Percentiles rank a stretch among this genome's conserved stretches.
phyloP scores from a whole-genome alignment of 2,797 vertebrate species.

The Phalloptychus januarius region DNA sequence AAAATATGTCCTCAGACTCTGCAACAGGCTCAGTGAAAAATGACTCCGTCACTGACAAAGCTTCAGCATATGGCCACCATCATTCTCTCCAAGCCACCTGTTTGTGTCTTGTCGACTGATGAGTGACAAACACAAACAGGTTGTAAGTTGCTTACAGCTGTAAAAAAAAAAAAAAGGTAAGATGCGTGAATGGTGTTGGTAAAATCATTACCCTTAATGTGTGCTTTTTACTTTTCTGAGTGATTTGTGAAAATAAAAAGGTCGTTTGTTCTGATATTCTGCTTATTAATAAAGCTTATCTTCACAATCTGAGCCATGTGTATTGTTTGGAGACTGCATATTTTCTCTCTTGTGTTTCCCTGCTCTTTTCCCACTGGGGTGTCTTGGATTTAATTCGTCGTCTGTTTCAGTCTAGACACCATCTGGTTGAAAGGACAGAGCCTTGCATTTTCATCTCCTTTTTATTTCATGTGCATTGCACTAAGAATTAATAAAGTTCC shows the following conservation, averaged over 20 bases:
- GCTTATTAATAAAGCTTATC: neutral
- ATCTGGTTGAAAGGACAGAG: slow-evolving; percentile 62
- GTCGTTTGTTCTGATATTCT: too few species aligned
- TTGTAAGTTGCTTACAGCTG: neutral
- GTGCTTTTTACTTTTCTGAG: neutral
- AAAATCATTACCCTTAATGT: neutral
- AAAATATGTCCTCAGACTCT: slow-evolving; percentile 21
- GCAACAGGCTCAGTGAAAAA: slow-evolving; percentile 21
- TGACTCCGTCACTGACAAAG: slow-evolving; percentile 27
- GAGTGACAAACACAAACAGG: slow-evolving; percentile 3
- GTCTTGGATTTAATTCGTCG: slow-evolving; percentile 40
- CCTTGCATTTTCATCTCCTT: slow-evolving; percentile 37
- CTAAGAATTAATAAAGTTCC: neutral
- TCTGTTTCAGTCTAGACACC: slow-evolving; percentile 58
- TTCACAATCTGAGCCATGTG: neutral
- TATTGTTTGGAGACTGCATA: neutral
- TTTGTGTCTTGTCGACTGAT: slow-evolving; percentile 18
- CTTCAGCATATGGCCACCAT: slow-evolving; percentile 31
- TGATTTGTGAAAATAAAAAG: too few species aligned
- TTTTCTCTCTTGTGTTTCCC: neutral
- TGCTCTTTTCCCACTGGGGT: slow-evolving; percentile 7
- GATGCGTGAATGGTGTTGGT: neutral
- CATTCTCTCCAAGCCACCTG: slow-evolving; percentile 17
- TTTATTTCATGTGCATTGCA: slow-evolving; percentile 30
- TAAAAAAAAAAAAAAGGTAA: neutral